Percentiles rank a stretch among this genome's conserved stretches.
phyloP scores from a whole-genome alignment of 2,797 vertebrate genomes.

The Tympanoctomys barrerae region DNA sequence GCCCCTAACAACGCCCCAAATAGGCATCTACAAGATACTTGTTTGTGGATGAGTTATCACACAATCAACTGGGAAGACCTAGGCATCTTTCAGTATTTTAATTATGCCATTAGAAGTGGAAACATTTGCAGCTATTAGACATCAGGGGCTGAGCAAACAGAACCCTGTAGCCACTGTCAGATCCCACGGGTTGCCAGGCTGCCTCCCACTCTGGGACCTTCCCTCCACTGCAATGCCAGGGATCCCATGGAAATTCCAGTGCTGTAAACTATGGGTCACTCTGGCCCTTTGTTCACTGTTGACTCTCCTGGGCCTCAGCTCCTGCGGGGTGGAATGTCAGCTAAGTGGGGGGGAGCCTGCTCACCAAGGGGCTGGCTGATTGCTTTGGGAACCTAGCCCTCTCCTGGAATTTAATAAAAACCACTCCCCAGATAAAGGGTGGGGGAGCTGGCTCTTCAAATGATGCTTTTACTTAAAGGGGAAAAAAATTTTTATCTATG shows the following conservation, averaged over 20 bases:
- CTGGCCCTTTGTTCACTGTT: slow-evolving; percentile 75
- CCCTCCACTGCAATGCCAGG: background rate
- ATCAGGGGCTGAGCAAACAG: slow-evolving; percentile 22
- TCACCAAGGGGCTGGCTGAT: slow-evolving; percentile 81
- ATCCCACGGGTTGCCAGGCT: background rate
- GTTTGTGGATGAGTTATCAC: background rate
- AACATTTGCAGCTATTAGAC: background rate
- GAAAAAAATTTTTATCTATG: background rate
- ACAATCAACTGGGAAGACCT: background rate
- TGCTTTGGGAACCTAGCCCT: slow-evolving; percentile 81
- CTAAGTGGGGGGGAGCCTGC: slow-evolving; percentile 85
- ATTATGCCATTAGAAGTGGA: background rate
- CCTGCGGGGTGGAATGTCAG: slow-evolving; percentile 84
- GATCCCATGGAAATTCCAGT: slow-evolving; percentile 21
- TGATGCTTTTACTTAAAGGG: slow-evolving; percentile 67
- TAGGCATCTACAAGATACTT: background rate
- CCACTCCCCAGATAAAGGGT: slow-evolving; percentile 68
- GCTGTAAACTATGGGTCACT: background rate
- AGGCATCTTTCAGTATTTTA: background rate
- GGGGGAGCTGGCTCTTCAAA: slow-evolving; percentile 67
- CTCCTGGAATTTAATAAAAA: slow-evolving; percentile 84
- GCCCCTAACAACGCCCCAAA: background rate
- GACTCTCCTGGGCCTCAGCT: slow-evolving; percentile 86
- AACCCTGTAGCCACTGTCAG: background rate
- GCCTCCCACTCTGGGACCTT: background rate